Evolutionary conservation across 2,113 vertebrate species (phyloP), one percentile per base, ranked within the genome.

Genomic region (Peromyscus leucopus): DNA sequence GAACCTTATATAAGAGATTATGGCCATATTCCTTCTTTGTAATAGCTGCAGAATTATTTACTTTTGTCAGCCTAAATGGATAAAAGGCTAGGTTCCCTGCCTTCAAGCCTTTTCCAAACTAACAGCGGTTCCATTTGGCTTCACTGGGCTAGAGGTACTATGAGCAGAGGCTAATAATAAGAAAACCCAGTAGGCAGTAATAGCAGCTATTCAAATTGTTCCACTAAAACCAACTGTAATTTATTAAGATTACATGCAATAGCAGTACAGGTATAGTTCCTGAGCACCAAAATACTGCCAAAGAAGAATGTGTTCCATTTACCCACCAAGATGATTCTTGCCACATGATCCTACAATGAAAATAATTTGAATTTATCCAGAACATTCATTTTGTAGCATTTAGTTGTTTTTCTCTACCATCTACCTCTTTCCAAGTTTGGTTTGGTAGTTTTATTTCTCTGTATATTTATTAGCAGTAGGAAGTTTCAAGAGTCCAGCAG

Each of bases 231-330:
- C 69, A 71, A 93, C 71, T 65, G 55, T 93, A 59, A 93, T 85
- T 92, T 92, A 85, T 85, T 93, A 93, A 75, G 57, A 93, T 84
- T 93, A 74, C n/a, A 84, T 75, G 39, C 91, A 93, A 75, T 57
- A 93, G 33, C 21, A n/a, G 91, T 42, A 93, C 82, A 93, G 67
- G 28, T 84, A n/a, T 72, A 84, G 91, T 75, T 93, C 33, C 21
- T 85, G 71, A 93, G 80, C 15, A 22, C 55, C 82, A 48, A 85
- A 46, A 93, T 72, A 63, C 71, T 85, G 55, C 55, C 67, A 84
- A n/a, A 61, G 80, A 84, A 92, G 67, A 72, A 92, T 74, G 11
- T 74, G 67, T 92, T 92, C 80, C 91, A 57, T 92, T 28, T 9
- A 84, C n/a, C 51, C 69, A 48, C 74, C 7, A 48, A 48, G 15